Evolutionary conservation across 2,888 invertebrate genomes (phyloP).

Genomic region (Chymomyza caudatula): DNA sequence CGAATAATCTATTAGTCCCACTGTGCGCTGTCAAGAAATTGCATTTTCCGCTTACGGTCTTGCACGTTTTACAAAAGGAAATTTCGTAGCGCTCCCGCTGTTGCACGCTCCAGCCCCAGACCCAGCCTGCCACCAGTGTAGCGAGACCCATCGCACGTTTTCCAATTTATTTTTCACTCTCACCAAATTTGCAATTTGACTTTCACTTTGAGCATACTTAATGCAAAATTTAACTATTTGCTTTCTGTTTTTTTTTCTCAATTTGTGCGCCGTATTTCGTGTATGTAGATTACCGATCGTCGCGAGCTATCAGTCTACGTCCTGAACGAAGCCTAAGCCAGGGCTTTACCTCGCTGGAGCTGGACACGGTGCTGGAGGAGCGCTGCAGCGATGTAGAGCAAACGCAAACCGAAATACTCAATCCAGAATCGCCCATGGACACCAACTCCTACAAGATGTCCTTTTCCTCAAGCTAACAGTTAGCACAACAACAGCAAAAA

Average conservation of each 20-base stretch:
- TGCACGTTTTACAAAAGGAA: too few relatives aligned
- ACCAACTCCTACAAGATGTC: conserved; percentile 73
- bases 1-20: too few relatives aligned
- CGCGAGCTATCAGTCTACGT: conserved; percentile 82
- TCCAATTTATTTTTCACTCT: neutral
- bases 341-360: conserved; percentile 87
- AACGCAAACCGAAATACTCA: conserved; percentile 79
- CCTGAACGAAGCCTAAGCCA: conserved; percentile 84
- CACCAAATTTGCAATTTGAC: conserved; percentile 4
- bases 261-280: neutral
- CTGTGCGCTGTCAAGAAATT: too few relatives aligned
- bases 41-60: too few relatives aligned
- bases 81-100: too few relatives aligned
- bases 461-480: conserved; percentile 74
- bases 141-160: neutral
- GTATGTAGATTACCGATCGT: conserved; percentile 79
- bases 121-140: too few relatives aligned
- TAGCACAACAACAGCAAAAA: conserved; percentile 45
- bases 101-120: neutral
- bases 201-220: neutral
- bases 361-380: conserved; percentile 91
- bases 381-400: conserved; percentile 89
- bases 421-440: conserved; percentile 77
- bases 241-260: neutral
- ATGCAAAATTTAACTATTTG: neutral